Base-by-base conservation (phyloP, 1,140 invertebrate species). In the Drosophila seguyi region DNA sequence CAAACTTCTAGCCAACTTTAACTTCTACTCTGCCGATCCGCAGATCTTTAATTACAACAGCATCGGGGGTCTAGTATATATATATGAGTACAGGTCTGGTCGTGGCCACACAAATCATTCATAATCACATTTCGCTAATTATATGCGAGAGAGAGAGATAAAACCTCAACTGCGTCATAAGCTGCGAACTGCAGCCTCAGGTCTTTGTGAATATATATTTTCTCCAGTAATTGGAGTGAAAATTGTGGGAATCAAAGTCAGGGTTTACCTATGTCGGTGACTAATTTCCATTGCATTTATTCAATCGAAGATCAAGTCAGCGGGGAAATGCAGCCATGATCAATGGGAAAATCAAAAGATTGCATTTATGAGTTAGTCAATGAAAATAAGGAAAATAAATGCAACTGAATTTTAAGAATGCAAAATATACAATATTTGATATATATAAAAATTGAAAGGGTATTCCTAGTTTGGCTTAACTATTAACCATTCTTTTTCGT, bases 111-210 rank as follows among this genome's bases (percentile, higher is more conserved):
- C 68, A 72, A 72, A 72, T 72, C 69, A 72, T 72, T 72, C 69
- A 72, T 72, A 72, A 72, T 72, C 69, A 72, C 69, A 42, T 34
- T n/a, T 67, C 11, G 61, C n/a, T 68, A 71, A 71, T 72, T 71
- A 48, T 50, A 71, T 71, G 50, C 65, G 22, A 48, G 16, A 48
- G 25, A 2, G 4, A 25, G 4, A 42, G n/a, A n/a, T n/a, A 50
- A 50, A 72, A 50, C 44, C 27, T 41, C 36, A 72, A 72, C 44
- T 72, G 69, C 67, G 69, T 72, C 69, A 66, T 50, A 31, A 27
- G 45, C 14, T 27, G 4, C 10, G 14, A 22, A 59, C 44, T 59
- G 52, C 52, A 60, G 61, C 13, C 13, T 27, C 60, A 50, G 31
- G 44, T 67, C 20, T 22, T 27, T 52, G 22, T 42, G 25, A 16